Base-by-base conservation (phyloP, 2,888 invertebrate species). In the Eucriotettix oculatus region DNA sequence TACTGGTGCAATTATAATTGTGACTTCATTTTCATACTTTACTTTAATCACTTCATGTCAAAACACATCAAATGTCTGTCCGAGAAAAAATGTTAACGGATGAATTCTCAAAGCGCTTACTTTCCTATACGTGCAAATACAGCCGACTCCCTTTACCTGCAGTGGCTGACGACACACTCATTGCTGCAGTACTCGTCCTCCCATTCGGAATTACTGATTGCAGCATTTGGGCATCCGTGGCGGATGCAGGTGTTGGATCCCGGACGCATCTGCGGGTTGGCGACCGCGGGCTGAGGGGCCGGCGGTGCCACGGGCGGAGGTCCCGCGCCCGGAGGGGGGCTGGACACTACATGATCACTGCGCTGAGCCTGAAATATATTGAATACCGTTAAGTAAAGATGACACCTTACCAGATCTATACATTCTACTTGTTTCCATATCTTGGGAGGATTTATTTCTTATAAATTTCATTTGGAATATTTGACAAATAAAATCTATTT, bases 131-230 rank as follows among this genome's bases (percentile, higher is more conserved):
- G 16, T 48, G 10, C 16, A 10, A 7, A 48, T n/a, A 48, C 14
- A 5, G 16, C 48, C 16, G 14, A 16, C 10, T 11, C 12, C 10
- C 14, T 16, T 52, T 52, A 85, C 85, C 92, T 87, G 85, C 95
- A 95, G 76, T 96, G 95, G 74, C 87, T 89, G 73, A 94, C 91
- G 65, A 95, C 95, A 77, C 95, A 96, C 75, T 95, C 93, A 76
- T 93, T 94, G 76, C 93, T 92, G 79, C 95, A 96, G 75, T 94
- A 96, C 74, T 95, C 95, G 73, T 91, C 91, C 74, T 95, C 95
- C 95, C 95, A 95, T 75, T 93, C 93, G 65, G 87, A 86, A 77
- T 90, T 93, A 66, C 90, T 84, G 68, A 93, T 86, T 65, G 94
- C 92, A 54, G 86, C 85, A 76, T 95, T 95, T 65, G 85, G 85